Base-by-base conservation (phyloP, 1,140 invertebrate genomes). In the Eupeodes corollae region DNA sequence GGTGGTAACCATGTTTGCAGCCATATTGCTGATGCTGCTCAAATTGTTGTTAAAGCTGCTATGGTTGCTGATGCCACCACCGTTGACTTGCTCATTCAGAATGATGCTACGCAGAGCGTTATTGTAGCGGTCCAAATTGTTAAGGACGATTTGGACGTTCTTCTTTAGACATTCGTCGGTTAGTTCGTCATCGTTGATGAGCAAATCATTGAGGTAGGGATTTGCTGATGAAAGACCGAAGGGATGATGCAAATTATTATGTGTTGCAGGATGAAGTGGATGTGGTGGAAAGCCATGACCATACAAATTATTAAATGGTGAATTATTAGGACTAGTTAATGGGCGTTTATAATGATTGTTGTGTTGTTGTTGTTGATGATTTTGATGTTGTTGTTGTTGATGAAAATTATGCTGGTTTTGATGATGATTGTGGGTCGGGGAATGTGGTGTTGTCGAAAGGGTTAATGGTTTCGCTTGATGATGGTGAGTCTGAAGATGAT, bases 111-210 rank as follows among this genome's bases (percentile, higher is more conserved):
- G 63, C 48, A 67, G 43, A 12, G 61, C 61, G 49, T 60, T 67
- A 30, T 67, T 67, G 26, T 67, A 67, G 14, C 62, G 56, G 52
- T 68, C 59, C 54, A 68, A 55, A 52, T 68, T 68, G 50, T 56
- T 68, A 42, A 68, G 44, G 35, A 68, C 66, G 52, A 68, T 68
- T 47, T 62, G 61, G 39, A 68, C 66, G 67, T 68, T 68, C 49
- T 63, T 58, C 40, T 67, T 68, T 38, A 68, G 54, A 48, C 61
- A 61, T 55, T 66, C 66, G 33, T 68, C 66, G 51, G 63, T 68
- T 51, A 68, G 50, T 58, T 68, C 65, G 18, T 64, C 57, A 13
- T 48, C 56, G 46, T 53, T 53, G 26, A 30, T 39, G 35, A 66
- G 50, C 44, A 61, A 58, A 52, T 66, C 63, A 56, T 64, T 66